These are phyloP conservation scores for Pseudopipra pipra DNA, from an alignment of 2,113 vertebrate species.

Conservation along the genomic window DNA sequence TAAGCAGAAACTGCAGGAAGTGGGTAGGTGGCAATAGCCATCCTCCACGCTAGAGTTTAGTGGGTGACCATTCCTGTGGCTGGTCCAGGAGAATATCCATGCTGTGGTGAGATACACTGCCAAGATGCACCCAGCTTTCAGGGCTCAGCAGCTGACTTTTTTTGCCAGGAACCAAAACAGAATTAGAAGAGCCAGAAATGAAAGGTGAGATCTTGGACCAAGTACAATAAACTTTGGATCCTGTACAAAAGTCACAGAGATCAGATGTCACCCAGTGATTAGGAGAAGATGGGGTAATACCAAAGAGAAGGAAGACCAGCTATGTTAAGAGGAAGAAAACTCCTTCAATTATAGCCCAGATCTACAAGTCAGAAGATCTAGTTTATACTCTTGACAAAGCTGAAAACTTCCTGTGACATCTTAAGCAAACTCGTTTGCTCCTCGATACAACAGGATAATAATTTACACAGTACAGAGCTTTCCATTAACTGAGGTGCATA, in stretches of 20 bases:
- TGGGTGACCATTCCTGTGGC: neutral
- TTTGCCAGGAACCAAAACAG: neutral
- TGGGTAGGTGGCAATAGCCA: slow-evolving; percentile 25
- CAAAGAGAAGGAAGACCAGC: neutral
- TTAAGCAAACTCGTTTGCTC: neutral
- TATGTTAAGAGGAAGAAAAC: neutral
- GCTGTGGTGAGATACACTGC: accelerated
- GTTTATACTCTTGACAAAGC: neutral
- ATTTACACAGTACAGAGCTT: neutral
- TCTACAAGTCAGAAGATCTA: neutral
- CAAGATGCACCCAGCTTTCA: neutral
- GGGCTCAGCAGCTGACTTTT: neutral
- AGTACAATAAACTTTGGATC: neutral
- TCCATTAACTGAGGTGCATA: neutral
- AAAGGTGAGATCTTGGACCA: slow-evolving; percentile 2
- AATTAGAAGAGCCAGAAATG: neutral
- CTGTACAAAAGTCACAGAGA: neutral
- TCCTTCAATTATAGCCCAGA: neutral
- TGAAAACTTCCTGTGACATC: neutral
- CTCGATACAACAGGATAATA: neutral
- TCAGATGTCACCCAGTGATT: neutral
- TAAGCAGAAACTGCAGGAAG: slow-evolving; percentile 54
- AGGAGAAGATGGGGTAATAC: neutral
- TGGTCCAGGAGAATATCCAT: neutral
- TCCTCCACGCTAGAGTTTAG: neutral